Evolutionary conservation across 2,888 invertebrate genomes (phyloP).

Genomic region (Hoplodrina ambigua): DNA sequence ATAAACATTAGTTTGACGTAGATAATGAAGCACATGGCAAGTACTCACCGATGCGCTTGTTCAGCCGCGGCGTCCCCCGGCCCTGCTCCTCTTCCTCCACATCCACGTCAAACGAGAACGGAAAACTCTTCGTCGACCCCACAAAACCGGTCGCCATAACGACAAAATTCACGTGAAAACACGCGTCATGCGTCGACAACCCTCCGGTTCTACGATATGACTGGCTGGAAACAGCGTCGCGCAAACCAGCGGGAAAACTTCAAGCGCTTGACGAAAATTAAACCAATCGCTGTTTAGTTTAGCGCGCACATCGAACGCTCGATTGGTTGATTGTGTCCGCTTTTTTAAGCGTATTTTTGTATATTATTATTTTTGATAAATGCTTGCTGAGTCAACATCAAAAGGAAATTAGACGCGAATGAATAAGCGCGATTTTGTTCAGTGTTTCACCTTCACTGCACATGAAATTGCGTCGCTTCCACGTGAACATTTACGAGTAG

Average conservation of each 20-base stretch:
- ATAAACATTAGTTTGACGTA: conserved; percentile 59
- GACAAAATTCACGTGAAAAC: conserved; percentile 51
- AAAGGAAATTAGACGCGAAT: conserved; percentile 48
- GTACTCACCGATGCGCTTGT: conserved; percentile 82
- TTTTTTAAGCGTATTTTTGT: conserved; percentile 52
- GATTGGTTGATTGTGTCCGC: conserved; percentile 37
- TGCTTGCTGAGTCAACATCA: conserved; percentile 53
- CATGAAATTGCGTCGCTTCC: conserved; percentile 10
- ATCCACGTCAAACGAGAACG: conserved; percentile 88
- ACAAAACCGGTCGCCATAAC: conserved; percentile 86
- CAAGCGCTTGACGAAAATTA: conserved; percentile 61
- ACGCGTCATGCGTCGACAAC: conserved; percentile 62
- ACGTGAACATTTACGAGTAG: conserved; percentile 18
- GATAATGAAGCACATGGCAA: background rate
- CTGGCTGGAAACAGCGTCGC: conserved; percentile 58
- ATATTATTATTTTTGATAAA: conserved; percentile 53
- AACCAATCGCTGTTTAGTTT: conserved; percentile 47
- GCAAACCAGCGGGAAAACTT: conserved; percentile 59
- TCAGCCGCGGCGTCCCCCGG: conserved; percentile 78
- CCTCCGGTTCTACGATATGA: conserved; percentile 59
- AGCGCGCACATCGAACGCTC: conserved; percentile 13
- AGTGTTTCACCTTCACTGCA: conserved; percentile 23
- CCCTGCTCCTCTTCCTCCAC: conserved; percentile 82
- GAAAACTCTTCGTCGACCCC: conserved; percentile 87
- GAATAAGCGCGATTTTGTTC: conserved; percentile 28